These are phyloP conservation scores for Drosophila histrio DNA, from an alignment of 2,888 invertebrate species.

Conservation along the genomic window DNA sequence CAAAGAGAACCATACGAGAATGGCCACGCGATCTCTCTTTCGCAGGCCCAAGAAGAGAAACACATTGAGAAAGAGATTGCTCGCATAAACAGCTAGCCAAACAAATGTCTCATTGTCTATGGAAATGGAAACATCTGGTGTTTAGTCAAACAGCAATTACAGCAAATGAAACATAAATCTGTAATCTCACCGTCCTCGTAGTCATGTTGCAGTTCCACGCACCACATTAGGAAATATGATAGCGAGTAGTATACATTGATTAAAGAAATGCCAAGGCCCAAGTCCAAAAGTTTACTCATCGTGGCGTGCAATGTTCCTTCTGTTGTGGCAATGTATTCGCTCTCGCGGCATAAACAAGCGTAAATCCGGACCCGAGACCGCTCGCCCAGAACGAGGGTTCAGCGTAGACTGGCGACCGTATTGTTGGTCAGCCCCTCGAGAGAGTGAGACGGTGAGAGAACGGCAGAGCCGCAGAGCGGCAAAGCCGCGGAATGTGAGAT, in stretches of 20 bases:
- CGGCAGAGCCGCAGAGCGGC: neutral
- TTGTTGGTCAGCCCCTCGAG: conserved; percentile 31
- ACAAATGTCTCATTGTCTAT: conserved; percentile 39
- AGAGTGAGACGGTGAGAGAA: conserved; percentile 18
- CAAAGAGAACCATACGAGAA: conserved; percentile 44
- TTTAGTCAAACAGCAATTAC: conserved; percentile 2
- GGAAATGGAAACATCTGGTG: conserved; percentile 25
- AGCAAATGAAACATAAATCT: conserved; percentile 10
- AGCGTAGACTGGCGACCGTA: conserved; percentile 54
- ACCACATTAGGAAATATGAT: conserved; percentile 51
- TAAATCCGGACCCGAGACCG: conserved; percentile 52
- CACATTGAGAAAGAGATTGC: conserved; percentile 43
- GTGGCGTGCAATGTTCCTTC: conserved; percentile 11
- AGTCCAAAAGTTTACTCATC: conserved; percentile 52
- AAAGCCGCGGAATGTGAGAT: neutral
- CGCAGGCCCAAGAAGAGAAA: conserved; percentile 54
- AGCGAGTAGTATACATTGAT: conserved; percentile 53
- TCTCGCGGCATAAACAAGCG: conserved; percentile 26
- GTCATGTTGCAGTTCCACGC: conserved; percentile 35
- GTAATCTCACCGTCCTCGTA: conserved; percentile 26
- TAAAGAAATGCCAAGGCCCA: conserved; percentile 48
- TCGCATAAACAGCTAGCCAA: conserved; percentile 44
- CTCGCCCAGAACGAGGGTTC: conserved; percentile 62
- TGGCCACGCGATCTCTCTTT: conserved; percentile 49
- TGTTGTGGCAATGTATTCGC: conserved; percentile 5